phyloP scores from a whole-genome alignment of 2,797 vertebrate genomes.

The Apogon hyalosoma region DNA sequence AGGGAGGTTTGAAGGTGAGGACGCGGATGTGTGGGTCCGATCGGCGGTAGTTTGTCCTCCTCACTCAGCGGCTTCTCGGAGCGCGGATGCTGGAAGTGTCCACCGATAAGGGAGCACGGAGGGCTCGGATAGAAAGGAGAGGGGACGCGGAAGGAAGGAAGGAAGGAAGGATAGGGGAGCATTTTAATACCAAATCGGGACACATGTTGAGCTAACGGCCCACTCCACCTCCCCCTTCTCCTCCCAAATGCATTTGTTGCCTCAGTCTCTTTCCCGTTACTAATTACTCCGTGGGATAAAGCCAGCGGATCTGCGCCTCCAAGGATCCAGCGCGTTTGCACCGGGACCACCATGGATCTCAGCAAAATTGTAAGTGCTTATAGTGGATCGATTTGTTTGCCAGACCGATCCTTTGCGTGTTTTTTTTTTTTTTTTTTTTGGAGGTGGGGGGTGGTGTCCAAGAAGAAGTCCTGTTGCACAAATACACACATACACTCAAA shows the following conservation, averaged over 20 bases:
- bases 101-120: conserved; percentile 43
- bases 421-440: conserved; percentile 10
- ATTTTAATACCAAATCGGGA: conserved; percentile 81
- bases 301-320: conserved; percentile 41
- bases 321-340: conserved; percentile 18
- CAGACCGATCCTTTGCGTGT: conserved; percentile 6
- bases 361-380: conserved; percentile 84
- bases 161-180: conserved; percentile 48
- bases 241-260: conserved; percentile 65
- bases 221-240: conserved; percentile 67
- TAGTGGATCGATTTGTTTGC: too few relatives aligned
- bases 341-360: conserved; percentile 78
- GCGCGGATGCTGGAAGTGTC: conserved; percentile 66
- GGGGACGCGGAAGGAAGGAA: conserved; percentile 50
- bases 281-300: conserved; percentile 60
- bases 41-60: conserved; percentile 16
- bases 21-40: conserved; percentile 9
- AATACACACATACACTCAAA: conserved; percentile 1
- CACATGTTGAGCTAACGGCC: conserved; percentile 85
- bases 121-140: conserved; percentile 40
- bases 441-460: conserved; percentile 54
- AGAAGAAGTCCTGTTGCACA: conserved; percentile 31
- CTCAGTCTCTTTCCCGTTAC: conserved; percentile 62
- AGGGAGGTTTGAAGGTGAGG: conserved; percentile 1
- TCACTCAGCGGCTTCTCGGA: conserved; percentile 42